Evolutionary conservation across 2,888 invertebrate species (phyloP).

Genomic region (Junonia oenone): DNA sequence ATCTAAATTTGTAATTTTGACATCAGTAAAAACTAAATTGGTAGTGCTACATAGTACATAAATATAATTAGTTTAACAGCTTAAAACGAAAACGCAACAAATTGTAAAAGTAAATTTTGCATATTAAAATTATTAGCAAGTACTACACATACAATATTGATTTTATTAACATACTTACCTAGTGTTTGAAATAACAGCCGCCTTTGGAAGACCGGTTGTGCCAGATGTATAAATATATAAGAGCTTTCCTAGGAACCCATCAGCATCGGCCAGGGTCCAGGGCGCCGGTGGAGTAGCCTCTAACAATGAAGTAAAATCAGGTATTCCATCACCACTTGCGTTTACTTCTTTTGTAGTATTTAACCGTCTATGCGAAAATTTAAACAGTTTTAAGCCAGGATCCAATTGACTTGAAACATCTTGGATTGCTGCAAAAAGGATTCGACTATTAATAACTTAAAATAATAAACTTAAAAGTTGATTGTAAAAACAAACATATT

Average conservation of each 20-base stretch:
- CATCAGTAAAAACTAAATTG: no score
- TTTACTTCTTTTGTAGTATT: conserved; percentile 37
- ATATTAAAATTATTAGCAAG: no score
- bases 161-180: conserved; percentile 81
- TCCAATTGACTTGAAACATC: conserved; percentile 84
- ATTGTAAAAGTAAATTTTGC: no score
- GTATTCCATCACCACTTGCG: conserved; percentile 58
- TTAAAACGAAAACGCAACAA: no score
- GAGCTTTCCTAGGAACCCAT: conserved; percentile 87
- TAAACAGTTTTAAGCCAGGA: conserved; percentile 84
- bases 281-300: conserved; percentile 76
- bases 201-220: conserved; percentile 98
- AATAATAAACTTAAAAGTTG: no score
- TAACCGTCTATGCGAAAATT: conserved; percentile 61
- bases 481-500: no score
- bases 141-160: no score
- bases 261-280: conserved; percentile 79
- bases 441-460: no score
- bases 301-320: conserved; percentile 81
- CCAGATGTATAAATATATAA: conserved; percentile 99
- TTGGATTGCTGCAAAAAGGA: conserved; percentile 81
- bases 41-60: no score
- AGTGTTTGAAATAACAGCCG: conserved; percentile 96
- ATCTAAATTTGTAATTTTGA: no score
- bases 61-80: no score